Evolutionary conservation across 2,888 invertebrate genomes (phyloP).

Genomic region (Cataglyphis albicans): DNA sequence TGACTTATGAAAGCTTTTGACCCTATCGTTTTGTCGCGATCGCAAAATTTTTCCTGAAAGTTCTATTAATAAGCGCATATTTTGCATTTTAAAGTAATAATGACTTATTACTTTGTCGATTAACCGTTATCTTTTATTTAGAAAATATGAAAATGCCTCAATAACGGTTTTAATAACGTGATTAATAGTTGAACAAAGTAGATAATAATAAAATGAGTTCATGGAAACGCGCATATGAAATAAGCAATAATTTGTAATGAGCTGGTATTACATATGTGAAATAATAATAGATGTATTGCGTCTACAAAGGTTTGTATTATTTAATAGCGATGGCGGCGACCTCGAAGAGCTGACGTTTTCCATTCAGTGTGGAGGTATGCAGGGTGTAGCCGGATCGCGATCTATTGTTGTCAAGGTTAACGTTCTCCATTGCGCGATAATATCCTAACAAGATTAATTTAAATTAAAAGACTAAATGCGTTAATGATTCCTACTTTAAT

Average conservation of each 20-base stretch:
- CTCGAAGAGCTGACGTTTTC: conserved; percentile 55
- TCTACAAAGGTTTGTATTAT: conserved; percentile 13
- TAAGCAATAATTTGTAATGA: background rate
- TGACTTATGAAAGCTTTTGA: conserved; percentile 7
- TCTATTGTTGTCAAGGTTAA: conserved; percentile 69
- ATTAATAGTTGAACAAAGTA: background rate
- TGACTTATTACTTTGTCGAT: conserved; percentile 9
- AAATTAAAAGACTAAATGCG: conserved; percentile 48
- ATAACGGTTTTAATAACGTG: background rate
- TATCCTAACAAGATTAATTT: conserved; percentile 50
- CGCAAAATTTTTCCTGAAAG: background rate
- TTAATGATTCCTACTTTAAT: conserved; percentile 49
- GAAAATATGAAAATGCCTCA: background rate
- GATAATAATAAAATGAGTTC: conserved; percentile 2
- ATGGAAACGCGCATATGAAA: background rate
- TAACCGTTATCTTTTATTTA: conserved; percentile 2
- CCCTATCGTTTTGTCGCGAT: background rate
- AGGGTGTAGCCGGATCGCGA: conserved; percentile 55
- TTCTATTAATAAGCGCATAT: background rate
- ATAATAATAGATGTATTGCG: conserved; percentile 16
- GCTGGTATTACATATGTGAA: background rate
- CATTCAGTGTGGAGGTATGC: conserved; percentile 38
- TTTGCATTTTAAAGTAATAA: background rate
- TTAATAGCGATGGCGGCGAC: conserved; percentile 29
- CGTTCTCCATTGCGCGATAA: conserved; percentile 57